Evolutionary conservation across 2,888 invertebrate genomes (phyloP).

Genomic region (Chirona hameri): DNA sequence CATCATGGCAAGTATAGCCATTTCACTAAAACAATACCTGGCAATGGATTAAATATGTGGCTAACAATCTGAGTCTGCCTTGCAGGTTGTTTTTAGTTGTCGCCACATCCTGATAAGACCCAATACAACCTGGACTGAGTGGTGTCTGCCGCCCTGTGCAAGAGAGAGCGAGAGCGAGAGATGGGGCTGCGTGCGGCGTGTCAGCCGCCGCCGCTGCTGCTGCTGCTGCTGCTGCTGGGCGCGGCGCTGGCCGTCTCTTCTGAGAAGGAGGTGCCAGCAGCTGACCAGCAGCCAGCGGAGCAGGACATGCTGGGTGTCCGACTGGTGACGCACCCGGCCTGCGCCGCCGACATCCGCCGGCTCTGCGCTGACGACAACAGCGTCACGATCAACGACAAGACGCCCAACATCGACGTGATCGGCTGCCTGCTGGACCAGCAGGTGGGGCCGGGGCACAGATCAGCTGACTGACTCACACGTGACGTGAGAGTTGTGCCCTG

Average conservation of each 20-base stretch:
- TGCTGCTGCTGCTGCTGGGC: not conserved
- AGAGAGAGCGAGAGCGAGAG: too few relatives aligned
- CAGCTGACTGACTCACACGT: not conserved
- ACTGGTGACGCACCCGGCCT: slow-evolving; percentile 7
- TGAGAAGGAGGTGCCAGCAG: not conserved
- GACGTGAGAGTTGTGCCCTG: too few relatives aligned
- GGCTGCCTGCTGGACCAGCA: slow-evolving; percentile 2
- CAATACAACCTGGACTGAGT: too few relatives aligned
- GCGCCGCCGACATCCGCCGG: not conserved
- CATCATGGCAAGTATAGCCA: too few relatives aligned
- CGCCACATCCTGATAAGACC: too few relatives aligned
- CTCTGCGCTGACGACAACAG: not conserved
- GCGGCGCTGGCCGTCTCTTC: too few relatives aligned
- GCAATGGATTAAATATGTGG: too few relatives aligned
- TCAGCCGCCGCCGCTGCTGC: not conserved
- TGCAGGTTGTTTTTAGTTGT: too few relatives aligned
- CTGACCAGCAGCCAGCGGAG: not conserved
- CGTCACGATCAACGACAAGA: not conserved
- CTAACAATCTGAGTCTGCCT: too few relatives aligned
- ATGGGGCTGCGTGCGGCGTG: not conserved
- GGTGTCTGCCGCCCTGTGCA: too few relatives aligned
- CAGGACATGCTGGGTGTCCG: not conserved
- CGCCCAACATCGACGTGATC: slow-evolving; percentile 14
- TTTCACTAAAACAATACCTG: too few relatives aligned
- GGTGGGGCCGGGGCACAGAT: not conserved